Evolutionary conservation across 2,888 invertebrate species (phyloP), one percentile per base, ranked within the genome.

Genomic region (Sesamia inferens): DNA sequence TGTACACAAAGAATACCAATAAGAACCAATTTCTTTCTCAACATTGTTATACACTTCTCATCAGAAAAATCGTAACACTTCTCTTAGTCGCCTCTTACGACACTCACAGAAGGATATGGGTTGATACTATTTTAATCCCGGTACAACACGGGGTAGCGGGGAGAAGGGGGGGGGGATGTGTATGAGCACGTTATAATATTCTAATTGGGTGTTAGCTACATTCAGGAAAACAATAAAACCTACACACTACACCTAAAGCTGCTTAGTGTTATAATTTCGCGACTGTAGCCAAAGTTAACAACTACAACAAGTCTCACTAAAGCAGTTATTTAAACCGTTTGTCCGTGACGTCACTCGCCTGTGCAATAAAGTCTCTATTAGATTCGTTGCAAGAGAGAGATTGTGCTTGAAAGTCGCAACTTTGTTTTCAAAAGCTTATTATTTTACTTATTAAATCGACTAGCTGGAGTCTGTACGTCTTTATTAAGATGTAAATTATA

Each of bases 321-420:
- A 70, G 48, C 69, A 64, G 81, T 81, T 64, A 78, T 57, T 64
- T 65, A 57, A 68, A 72, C 63, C 69, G 68, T 57, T 80, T 68
- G 48, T 58, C 66, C 24, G 31, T 73, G 77, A 77, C 68, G 73
- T 73, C 68, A 69, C 68, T 68, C 47, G 57, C 14, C 67, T 14
- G 7, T 24, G 61, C 72, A 81, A 73, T 81, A 77, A 61, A 81
- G 65, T 65, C 58, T 73, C 68, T 73, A 72, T 77, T 80, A 68
- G 57, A 64, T 77, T 62, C 47, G 47, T 39, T 31, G 47, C n/a
- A n/a, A n/a, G 39, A 75, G 78, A 58, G 39, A 63, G 78, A 58
- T 63, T 63, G 54, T 58, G 14, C 71, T 67, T 3, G 19, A 13
- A 39, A 66, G 39, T 62, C 58, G n/a, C 5, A 58, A 47, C 19